Percentiles rank a stretch among this genome's conserved stretches.
phyloP scores from a whole-genome alignment of 2,113 vertebrate species.

The Lepus americanus region DNA sequence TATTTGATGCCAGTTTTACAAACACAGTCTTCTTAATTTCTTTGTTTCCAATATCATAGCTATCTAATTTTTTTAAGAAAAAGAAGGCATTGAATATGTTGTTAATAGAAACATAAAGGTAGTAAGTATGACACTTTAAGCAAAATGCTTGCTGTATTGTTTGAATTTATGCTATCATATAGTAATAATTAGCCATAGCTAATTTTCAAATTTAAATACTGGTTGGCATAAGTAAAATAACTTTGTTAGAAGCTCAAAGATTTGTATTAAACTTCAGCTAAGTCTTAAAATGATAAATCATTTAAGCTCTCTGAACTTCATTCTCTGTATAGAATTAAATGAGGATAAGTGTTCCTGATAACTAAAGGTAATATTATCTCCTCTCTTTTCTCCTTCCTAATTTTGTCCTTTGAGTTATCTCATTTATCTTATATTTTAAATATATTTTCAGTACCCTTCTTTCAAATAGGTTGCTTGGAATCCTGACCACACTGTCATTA shows the following conservation, averaged over 20 bases:
- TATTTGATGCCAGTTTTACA: background rate
- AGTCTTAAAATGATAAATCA: background rate
- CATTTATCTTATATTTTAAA: background rate
- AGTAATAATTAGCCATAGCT: background rate
- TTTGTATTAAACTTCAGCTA: background rate
- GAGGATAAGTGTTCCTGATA: background rate
- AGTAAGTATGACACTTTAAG: background rate
- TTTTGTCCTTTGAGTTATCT: background rate
- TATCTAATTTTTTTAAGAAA: constrained; percentile 19
- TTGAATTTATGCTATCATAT: background rate
- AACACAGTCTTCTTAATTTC: background rate
- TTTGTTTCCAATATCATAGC: background rate
- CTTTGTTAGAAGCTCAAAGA: background rate
- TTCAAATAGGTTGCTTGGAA: background rate
- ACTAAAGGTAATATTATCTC: background rate
- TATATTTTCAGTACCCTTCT: background rate
- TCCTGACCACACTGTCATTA: background rate
- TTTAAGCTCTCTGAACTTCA: background rate
- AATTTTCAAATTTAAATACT: background rate
- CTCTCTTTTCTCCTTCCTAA: background rate
- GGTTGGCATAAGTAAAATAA: background rate
- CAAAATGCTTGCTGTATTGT: background rate
- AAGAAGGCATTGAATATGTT: background rate
- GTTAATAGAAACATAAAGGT: background rate
- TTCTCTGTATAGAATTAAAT: background rate